Percentiles rank a stretch among this genome's conserved stretches.
Evolutionary conservation across 2,888 invertebrate genomes (phyloP).

Genomic region (Netelia inedita): DNA sequence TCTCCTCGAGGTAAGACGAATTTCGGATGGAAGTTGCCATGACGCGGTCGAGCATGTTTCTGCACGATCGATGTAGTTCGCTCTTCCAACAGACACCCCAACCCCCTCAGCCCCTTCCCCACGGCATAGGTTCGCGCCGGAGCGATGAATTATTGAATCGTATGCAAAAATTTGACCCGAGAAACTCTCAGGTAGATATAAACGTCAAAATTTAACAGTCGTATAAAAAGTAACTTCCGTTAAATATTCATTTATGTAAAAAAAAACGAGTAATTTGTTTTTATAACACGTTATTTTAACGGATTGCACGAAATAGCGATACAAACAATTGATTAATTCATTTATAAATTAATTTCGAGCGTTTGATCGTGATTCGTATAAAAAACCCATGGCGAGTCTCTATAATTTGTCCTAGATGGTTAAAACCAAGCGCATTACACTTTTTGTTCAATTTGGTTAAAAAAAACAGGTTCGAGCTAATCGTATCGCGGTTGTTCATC

Average conservation of each 20-base stretch:
- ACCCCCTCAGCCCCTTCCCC: too few species aligned
- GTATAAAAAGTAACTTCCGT: neutral
- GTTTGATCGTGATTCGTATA: too few species aligned
- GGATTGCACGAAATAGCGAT: too few species aligned
- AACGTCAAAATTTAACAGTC: neutral
- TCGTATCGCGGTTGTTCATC: constrained; percentile 32
- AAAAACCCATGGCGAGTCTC: too few species aligned
- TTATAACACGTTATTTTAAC: too few species aligned
- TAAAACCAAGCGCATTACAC: neutral
- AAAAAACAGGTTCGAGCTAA: neutral
- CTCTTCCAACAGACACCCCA: neutral
- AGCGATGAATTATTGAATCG: constrained; percentile 45
- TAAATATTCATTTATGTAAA: neutral
- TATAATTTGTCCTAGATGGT: neutral
- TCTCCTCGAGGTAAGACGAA: constrained; percentile 42
- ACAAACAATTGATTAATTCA: too few species aligned
- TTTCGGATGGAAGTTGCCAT: constrained; percentile 29
- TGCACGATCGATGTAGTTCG: constrained; percentile 44
- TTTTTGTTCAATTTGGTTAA: neutral
- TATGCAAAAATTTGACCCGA: neutral
- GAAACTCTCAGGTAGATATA: neutral
- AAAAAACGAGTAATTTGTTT: too few species aligned
- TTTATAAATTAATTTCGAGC: too few species aligned
- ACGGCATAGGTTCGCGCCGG: neutral
- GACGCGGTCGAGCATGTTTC: constrained; percentile 21